Base-by-base conservation (phyloP, 2,888 invertebrate genomes). In the Latrodectus elegans region DNA sequence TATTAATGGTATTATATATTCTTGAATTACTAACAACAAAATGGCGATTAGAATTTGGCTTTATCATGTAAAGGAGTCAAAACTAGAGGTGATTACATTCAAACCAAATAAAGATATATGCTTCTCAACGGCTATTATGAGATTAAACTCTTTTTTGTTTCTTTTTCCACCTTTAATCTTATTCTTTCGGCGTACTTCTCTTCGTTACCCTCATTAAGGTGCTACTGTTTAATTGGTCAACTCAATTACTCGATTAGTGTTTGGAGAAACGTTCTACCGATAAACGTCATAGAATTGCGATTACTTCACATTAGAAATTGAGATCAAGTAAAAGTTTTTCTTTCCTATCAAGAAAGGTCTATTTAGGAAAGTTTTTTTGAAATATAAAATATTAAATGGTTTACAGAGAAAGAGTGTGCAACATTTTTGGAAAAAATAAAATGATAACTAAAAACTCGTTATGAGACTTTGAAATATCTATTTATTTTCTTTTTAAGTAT, bases 191-290 rank as follows among this genome's bases (percentile, higher is more conserved):
- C 22, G 64, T 60, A 52, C 72, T 72, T 71, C 70, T 51, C 51
- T 80, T 80, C 72, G 71, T 80, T 72, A 64, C 60, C 64, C 80
- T 80, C 80, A 72, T 80, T 80, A 80, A 64, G 12, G 80, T 60
- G 80, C 64, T 52, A 64, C 49, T 55, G 72, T 80, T 80, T 80
- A 80, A 80, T 80, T 80, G 80, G 80, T 80, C 80, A 80, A 80
- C 80, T 80, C 80, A 80, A 80, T 80, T 80, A 80, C 80, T 55
- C 72, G 80, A 80, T 80, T 80, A 72, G 80, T 64, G 80, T 80
- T 64, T 80, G 80, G 80, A 80, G 60, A 72, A 80, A 52, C 80
- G 80, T 64, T 80, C 15, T 73, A 53, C 51, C 72, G 49, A 51
- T 72, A 51, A 72, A 49, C 26, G 60, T 60, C 55, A 26, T 55